phyloP scores from a whole-genome alignment of 2,113 vertebrate genomes.

The Odontophorus gujanensis region DNA sequence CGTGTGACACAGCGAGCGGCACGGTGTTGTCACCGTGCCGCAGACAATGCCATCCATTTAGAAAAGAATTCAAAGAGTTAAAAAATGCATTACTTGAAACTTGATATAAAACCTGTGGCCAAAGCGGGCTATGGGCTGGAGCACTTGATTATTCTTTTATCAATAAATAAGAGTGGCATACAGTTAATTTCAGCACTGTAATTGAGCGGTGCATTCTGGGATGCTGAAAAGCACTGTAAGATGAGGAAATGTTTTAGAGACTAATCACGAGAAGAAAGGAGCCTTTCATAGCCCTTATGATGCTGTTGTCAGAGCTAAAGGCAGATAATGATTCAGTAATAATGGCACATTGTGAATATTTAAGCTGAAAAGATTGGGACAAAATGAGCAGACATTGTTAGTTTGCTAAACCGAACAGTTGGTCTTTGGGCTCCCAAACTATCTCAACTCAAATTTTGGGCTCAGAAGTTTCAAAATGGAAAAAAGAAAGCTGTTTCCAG shows the following conservation, averaged over 20 bases:
- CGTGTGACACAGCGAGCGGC: slow-evolving; percentile 17
- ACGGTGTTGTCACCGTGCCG: slow-evolving; percentile 37
- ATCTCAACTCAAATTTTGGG: slow-evolving; percentile 75
- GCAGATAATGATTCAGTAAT: slow-evolving; percentile 93
- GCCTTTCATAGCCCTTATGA: slow-evolving; percentile 89
- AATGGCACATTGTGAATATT: slow-evolving; percentile 93
- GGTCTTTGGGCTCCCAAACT: slow-evolving; percentile 79
- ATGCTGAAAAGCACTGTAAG: slow-evolving; percentile 85
- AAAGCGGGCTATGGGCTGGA: slow-evolving; percentile 79
- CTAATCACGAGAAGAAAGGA: slow-evolving; percentile 93
- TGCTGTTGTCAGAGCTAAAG: slow-evolving; percentile 91
- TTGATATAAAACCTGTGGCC: slow-evolving; percentile 82
- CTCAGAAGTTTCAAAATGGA: slow-evolving; percentile 72
- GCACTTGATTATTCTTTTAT: slow-evolving; percentile 84
- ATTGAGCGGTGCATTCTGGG: slow-evolving; percentile 91
- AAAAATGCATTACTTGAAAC: slow-evolving; percentile 78
- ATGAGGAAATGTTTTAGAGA: slow-evolving; percentile 91
- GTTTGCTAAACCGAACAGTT: slow-evolving; percentile 83
- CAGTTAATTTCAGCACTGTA: slow-evolving; percentile 90
- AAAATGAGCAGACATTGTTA: slow-evolving; percentile 85
- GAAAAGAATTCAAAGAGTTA: slow-evolving; percentile 78
- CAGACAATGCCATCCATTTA: slow-evolving; percentile 67
- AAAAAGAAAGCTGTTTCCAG: slow-evolving; percentile 57
- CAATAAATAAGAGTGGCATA: slow-evolving; percentile 84
- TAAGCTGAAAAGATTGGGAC: slow-evolving; percentile 86